These are phyloP conservation scores for Tringa solitaria DNA, from an alignment of 2,113 vertebrate genomes.

Conservation along the genomic window DNA sequence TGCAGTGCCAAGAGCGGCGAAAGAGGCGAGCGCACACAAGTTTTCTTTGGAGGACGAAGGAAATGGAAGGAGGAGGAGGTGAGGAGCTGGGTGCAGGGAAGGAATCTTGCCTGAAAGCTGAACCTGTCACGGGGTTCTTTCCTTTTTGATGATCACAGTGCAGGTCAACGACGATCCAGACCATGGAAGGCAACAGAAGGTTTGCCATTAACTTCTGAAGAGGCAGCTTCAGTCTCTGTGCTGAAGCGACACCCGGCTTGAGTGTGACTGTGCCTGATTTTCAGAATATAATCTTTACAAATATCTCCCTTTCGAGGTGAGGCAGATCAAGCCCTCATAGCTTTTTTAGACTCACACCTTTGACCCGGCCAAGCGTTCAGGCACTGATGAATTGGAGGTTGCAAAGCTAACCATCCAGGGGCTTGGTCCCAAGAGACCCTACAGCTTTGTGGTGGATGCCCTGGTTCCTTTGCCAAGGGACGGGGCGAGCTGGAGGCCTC, in stretches of 20 bases:
- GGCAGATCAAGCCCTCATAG: not conserved
- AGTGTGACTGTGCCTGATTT: not conserved
- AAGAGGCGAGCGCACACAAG: not conserved
- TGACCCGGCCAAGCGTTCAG: not conserved
- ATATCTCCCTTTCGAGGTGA: not conserved
- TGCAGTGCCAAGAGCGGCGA: not conserved
- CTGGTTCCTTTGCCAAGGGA: not conserved
- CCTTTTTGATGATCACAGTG: not conserved
- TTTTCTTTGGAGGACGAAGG: not conserved
- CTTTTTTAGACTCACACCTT: not conserved
- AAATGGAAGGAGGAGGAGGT: not conserved
- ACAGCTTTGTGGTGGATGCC: not conserved
- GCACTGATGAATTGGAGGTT: not conserved
- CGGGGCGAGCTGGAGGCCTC: not conserved
- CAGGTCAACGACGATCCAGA: not conserved
- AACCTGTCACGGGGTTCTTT: not conserved
- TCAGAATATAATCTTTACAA: not conserved
- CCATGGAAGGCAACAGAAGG: not conserved
- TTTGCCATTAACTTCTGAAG: not conserved
- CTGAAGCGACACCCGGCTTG: fast-evolving
- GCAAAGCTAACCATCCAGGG: not conserved
- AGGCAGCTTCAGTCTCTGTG: not conserved
- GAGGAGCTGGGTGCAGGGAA: not conserved
- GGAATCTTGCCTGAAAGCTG: not conserved
- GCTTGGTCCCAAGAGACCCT: not conserved